A percentile compares a stretch with the other conserved stretches of the same genome.
These are phyloP conservation scores for Pardalotus punctatus DNA, from an alignment of 2,113 vertebrate species.

Conservation along the genomic window DNA sequence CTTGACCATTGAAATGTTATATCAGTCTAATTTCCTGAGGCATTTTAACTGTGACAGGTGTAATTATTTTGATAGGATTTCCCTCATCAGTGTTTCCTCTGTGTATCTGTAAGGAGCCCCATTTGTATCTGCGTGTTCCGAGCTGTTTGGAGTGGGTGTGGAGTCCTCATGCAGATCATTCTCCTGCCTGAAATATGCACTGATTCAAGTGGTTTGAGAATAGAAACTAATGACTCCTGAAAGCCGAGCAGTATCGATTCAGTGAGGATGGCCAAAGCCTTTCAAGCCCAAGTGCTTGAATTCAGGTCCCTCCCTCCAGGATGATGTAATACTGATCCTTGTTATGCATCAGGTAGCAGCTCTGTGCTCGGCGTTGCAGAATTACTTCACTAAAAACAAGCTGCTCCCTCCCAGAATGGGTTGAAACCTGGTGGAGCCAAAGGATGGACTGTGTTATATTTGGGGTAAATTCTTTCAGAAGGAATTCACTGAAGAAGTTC, in stretches of 20 bases:
- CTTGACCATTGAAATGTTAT: neutral
- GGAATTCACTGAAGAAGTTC: neutral
- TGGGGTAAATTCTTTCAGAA: neutral
- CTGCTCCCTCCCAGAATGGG: neutral
- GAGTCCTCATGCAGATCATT: neutral
- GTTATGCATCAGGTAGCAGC: neutral
- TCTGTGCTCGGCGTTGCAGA: neutral
- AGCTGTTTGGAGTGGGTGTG: neutral
- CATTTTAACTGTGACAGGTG: neutral
- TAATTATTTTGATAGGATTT: neutral
- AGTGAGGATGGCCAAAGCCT: slow-evolving; percentile 6
- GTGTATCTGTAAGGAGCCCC: fast-evolving
- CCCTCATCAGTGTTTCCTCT: neutral
- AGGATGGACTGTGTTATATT: neutral
- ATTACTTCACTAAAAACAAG: neutral
- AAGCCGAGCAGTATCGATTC: slow-evolving; percentile 37
- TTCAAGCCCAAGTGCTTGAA: neutral
- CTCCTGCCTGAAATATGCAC: neutral
- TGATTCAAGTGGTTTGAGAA: slow-evolving; percentile 11
- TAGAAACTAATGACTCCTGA: slow-evolving; percentile 40
- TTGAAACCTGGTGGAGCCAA: neutral
- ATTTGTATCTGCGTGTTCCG: neutral
- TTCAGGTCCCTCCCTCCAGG: neutral
- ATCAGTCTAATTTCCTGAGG: neutral
- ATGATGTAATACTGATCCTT: neutral